These are phyloP conservation scores for Byasa hedistus DNA, from an alignment of 2,888 invertebrate genomes.

Conservation along the genomic window DNA sequence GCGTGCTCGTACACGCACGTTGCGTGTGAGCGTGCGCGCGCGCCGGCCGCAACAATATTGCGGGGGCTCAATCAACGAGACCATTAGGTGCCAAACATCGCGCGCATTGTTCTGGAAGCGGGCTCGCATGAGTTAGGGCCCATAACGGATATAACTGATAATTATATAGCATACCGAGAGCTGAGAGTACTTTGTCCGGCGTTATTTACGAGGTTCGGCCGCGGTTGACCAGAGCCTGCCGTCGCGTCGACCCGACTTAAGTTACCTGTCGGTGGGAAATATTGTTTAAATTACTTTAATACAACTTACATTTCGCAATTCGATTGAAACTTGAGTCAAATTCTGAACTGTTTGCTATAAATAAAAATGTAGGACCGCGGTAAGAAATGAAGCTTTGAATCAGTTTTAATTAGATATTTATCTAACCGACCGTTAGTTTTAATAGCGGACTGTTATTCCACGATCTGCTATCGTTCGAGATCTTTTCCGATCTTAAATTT, in stretches of 20 bases:
- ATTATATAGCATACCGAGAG: slow-evolving; percentile 66
- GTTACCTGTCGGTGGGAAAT: slow-evolving; percentile 12
- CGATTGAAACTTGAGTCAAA: not conserved
- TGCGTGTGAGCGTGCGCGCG: too few relatives aligned
- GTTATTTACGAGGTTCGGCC: slow-evolving; percentile 55
- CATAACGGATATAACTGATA: slow-evolving; percentile 70
- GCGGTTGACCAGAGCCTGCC: slow-evolving; percentile 42
- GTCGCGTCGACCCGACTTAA: slow-evolving; percentile 23
- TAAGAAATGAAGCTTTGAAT: not conserved
- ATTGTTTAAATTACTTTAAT: not conserved
- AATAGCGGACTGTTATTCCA: not conserved
- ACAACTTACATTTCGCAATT: not conserved
- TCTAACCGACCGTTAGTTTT: not conserved
- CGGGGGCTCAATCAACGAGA: slow-evolving; percentile 55
- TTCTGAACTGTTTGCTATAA: not conserved
- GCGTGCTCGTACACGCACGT: not conserved
- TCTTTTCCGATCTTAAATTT: slow-evolving; percentile 1
- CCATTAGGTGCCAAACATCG: slow-evolving; percentile 66
- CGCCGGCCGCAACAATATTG: slow-evolving; percentile 50
- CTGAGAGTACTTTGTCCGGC: slow-evolving; percentile 57
- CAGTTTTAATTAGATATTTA: slow-evolving; percentile 7
- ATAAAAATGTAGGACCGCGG: not conserved
- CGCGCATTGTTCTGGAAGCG: slow-evolving; percentile 64
- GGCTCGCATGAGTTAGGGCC: slow-evolving; percentile 61
- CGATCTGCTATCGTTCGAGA: slow-evolving; percentile 1